These are phyloP conservation scores for Apotomis capreana DNA, from an alignment of 2,888 invertebrate genomes.

Conservation along the genomic window DNA sequence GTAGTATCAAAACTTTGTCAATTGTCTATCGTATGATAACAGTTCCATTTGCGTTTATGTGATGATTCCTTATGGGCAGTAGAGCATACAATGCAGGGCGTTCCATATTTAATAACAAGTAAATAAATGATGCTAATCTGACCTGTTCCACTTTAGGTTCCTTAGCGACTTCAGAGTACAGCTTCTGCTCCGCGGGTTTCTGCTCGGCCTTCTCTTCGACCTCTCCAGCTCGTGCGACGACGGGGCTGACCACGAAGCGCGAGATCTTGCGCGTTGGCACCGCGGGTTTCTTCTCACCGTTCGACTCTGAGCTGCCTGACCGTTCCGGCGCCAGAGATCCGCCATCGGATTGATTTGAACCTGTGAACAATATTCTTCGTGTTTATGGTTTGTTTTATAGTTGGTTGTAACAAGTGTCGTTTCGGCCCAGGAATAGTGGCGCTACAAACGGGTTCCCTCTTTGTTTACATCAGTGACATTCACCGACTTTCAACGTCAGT, in stretches of 20 bases:
- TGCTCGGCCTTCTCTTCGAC: conserved; percentile 6
- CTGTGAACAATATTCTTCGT: conserved; percentile 48
- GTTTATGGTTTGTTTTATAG: not conserved
- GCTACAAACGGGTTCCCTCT: no score
- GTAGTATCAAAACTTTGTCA: no score
- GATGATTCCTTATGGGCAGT: no score
- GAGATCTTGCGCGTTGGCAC: conserved; percentile 89
- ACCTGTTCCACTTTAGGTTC: conserved; percentile 51
- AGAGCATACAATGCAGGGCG: no score
- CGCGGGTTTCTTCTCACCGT: conserved; percentile 72
- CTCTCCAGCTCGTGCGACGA: conserved; percentile 81
- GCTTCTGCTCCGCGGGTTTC: conserved; percentile 36
- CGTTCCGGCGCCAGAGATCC: conserved; percentile 70
- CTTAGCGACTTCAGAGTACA: conserved; percentile 46
- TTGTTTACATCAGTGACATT: no score
- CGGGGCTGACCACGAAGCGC: conserved; percentile 91
- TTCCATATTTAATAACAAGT: no score
- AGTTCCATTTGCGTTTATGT: no score
- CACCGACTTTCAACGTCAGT: no score
- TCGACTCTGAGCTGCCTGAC: conserved; percentile 71
- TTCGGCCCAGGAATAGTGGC: no score
- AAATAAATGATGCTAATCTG: no score
- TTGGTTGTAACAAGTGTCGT: no score
- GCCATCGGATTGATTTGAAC: conserved; percentile 79
- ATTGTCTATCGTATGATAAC: no score